Conservation (phyloP, 1,140 invertebrate species). For the Bombus sylvicola region DNA sequence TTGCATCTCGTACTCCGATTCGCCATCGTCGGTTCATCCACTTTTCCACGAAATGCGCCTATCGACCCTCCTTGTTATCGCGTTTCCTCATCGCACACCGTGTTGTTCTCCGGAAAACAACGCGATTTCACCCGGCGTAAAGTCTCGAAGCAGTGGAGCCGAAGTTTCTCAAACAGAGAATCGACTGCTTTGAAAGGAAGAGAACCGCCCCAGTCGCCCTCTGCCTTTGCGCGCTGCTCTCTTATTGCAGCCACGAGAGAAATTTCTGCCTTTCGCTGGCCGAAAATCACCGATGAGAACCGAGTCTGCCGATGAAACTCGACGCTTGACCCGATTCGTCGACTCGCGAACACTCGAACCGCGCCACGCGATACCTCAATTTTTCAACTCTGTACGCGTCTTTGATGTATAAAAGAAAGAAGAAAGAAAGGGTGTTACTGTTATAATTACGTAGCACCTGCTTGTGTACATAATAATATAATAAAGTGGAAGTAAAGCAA, state of each 20-base stretch:
- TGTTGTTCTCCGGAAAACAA: not conserved
- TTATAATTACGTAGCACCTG: not conserved
- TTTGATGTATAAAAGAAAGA: not conserved
- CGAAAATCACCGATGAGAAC: not conserved
- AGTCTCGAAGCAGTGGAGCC: not conserved
- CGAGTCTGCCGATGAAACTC: not conserved
- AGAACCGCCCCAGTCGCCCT: not conserved
- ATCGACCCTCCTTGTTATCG: not conserved
- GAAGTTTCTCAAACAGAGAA: not conserved
- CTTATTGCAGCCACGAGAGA: not conserved
- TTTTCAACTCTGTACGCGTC: too few relatives aligned
- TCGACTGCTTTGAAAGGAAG: not conserved
- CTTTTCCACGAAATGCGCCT: not conserved
- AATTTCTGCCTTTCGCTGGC: not conserved
- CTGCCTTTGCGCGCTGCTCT: not conserved
- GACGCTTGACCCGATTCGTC: slow-evolving; percentile 1
- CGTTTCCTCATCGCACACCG: not conserved
- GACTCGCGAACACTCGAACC: not conserved
- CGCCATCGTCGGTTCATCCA: not conserved
- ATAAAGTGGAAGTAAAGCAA: not conserved
- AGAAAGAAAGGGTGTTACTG: not conserved
- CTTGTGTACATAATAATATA: not conserved
- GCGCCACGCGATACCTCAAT: not conserved
- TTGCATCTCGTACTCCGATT: not conserved
- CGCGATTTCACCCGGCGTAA: not conserved